phyloP scores from a whole-genome alignment of 2,797 vertebrate species.

The Muscicapa comitata region DNA sequence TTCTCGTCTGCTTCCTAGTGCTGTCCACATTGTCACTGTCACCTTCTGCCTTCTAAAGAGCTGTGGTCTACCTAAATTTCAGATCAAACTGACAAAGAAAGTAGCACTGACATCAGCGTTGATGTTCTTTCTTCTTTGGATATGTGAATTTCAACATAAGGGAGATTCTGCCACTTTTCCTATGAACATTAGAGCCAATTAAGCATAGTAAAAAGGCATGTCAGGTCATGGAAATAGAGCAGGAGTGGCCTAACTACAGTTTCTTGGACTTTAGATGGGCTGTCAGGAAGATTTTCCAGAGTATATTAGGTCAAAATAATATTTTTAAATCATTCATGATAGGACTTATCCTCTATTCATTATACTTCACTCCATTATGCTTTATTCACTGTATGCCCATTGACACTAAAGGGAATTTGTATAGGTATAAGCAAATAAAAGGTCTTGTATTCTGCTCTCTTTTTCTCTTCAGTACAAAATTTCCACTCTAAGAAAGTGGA shows the following conservation, averaged over 20 bases:
- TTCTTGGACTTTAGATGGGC: not conserved
- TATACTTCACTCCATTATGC: not conserved
- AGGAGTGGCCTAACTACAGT: not conserved
- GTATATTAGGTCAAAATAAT: not conserved
- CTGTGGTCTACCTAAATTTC: not conserved
- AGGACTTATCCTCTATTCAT: not conserved
- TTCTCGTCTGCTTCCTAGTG: not conserved
- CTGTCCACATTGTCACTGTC: not conserved
- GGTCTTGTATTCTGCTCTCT: not conserved
- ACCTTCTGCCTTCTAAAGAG: not conserved
- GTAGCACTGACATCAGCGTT: not conserved
- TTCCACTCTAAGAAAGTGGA: not conserved
- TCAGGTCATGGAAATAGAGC: not conserved
- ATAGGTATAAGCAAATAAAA: not conserved
- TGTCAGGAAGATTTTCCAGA: not conserved
- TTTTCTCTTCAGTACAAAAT: not conserved
- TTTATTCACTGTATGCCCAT: not conserved
- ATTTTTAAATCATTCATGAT: not conserved
- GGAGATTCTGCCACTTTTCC: not conserved
- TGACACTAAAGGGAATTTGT: not conserved
- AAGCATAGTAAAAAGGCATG: not conserved
- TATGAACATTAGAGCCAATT: not conserved
- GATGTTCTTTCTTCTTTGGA: not conserved
- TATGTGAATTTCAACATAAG: not conserved
- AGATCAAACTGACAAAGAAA: not conserved